Base-by-base conservation (phyloP, 2,113 vertebrate genomes). In the Illadopsis cleaveri region DNA sequence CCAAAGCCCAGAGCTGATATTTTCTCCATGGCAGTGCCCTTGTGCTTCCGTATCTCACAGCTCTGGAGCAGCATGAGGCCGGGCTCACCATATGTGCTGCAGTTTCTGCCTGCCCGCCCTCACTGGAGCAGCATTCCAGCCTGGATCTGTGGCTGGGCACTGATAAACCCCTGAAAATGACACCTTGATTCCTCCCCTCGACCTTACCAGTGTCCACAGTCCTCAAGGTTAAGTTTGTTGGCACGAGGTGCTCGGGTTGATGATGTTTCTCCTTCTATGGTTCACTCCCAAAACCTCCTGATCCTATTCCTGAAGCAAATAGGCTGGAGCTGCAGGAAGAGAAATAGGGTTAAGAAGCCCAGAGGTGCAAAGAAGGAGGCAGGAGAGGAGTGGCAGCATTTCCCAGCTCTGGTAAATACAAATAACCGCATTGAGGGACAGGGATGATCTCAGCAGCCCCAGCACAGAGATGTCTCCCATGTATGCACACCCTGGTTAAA, bases 61-160 rank as follows among this genome's bases (percentile, higher is more conserved):
- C 91, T 77, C 73, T 15, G 72, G 68, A 94, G 82, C 97, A 95
- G 95, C 82, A 6, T 95, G 97, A 44, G 87, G 82, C 92, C 71
- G 0, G 38, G 62, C 89, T 81, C 3, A 3, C 96, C 96, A 97
- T 97, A 97, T 97, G 96, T 84, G 96, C 97, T 89, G 93, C 37
- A 1, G 90, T 71, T 60, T 62, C 45, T 12, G 81, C 56, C 91
- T 81, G 89, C 68, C 33, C 47, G 60, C 89, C 92, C 82, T 90
- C 5, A 0, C 78, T 22, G 51, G 62, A 58, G 70, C 78, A 42
- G 30, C 70, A 2, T 56, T 73, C 48, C 81, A 44, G 30, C 4
- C 0, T 38, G 4, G 48, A 20, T 25, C 90, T 22, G 38, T 4
- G 54, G 25, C 68, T 88, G 30, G 5, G 31, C 71, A 66, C 9